Evolutionary conservation across 2,888 invertebrate genomes (phyloP), one percentile per base, ranked within the genome.

Genomic region (Keiferia lycopersicella): DNA sequence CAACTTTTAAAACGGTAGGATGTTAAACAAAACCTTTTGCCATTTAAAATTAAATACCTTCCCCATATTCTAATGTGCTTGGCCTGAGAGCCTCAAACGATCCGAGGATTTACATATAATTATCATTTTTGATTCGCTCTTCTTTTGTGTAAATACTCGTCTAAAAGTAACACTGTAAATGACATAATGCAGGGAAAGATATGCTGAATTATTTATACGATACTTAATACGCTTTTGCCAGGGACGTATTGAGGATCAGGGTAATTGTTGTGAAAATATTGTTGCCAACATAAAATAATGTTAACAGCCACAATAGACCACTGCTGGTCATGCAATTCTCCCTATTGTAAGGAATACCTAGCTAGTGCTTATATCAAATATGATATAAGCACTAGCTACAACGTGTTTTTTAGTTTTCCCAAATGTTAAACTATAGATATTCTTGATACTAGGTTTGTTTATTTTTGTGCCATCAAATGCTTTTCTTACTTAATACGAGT

Each of bases 81-180:
- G 51, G 51, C 51, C 26, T 34, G 16, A 41, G 77, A 76, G 77
- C 74, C 77, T 81, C 82, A 76, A 82, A 81, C 79, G 86, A 84
- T 82, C 85, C 83, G 74, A 69, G 84, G 91, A 91, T 92, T 92
- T 91, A 87, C 92, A 92, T 92, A 78, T 86, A 87, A 91, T 92
- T 92, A 92, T 91, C 88, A 92, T 92, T 92, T 92, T 92, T 92
- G 92, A 92, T 92, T 92, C 89, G 83, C 84, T 86, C 84, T 88
- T 90, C 91, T 92, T 91, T 90, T 91, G 91, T 91, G 88, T 86
- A 90, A 90, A 90, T 86, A 88, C 88, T 84, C 83, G 71, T 83
- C 81, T 86, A 80, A 84, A 88, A 89, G 88, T 87, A 89, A 87
- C 83, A 81, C 84, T 82, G 86, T 86, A 88, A 91, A 91, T 91